These are phyloP conservation scores for Acanthornis magna DNA, from an alignment of 2,797 vertebrate species.

Conservation along the genomic window DNA sequence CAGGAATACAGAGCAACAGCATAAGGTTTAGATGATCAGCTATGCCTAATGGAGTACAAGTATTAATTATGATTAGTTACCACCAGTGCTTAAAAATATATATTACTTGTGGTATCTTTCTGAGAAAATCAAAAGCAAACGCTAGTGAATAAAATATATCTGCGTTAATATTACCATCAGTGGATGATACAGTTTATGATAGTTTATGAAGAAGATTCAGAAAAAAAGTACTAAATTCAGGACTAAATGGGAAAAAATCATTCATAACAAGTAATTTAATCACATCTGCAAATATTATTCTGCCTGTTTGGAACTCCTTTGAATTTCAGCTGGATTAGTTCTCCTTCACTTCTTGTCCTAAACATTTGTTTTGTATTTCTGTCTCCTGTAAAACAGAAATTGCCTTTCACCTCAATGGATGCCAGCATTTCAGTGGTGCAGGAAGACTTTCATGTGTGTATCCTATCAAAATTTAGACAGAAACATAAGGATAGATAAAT, in stretches of 20 bases:
- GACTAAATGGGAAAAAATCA: background rate
- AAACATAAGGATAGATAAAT: background rate
- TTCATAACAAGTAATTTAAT: conserved; percentile 28
- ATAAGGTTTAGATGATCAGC: background rate
- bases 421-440: conserved; percentile 1
- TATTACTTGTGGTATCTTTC: background rate
- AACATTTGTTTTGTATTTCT: conserved; percentile 45
- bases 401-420: background rate
- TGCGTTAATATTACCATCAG: background rate
- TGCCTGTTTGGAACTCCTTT: conserved; percentile 34
- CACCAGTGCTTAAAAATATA: background rate
- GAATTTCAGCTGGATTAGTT: conserved; percentile 52
- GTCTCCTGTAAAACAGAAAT: conserved; percentile 22
- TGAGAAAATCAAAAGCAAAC: background rate
- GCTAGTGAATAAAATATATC: background rate
- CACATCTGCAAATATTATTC: conserved; percentile 48
- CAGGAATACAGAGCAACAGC: background rate
- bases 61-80: background rate
- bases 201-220: background rate
- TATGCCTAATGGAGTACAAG: background rate
- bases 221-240: background rate
- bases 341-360: conserved; percentile 45
- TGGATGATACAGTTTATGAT: background rate
- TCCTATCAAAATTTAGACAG: background rate
- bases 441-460: background rate